phyloP scores from a whole-genome alignment of 2,888 invertebrate genomes.

The Uloborus plumipes region DNA sequence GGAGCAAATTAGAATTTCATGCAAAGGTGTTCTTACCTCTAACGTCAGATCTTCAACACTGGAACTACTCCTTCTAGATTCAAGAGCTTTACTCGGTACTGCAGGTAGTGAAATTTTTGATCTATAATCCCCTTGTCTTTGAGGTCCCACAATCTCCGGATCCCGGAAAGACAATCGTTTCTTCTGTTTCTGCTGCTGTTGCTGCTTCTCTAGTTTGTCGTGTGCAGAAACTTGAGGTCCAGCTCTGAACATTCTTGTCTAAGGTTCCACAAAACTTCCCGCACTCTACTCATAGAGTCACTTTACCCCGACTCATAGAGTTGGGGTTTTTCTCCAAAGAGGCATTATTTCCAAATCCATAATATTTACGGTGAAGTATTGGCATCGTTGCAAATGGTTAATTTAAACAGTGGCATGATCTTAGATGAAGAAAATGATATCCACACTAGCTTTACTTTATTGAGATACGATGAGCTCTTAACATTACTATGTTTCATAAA shows the following conservation, averaged over 20 bases:
- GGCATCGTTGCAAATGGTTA: no score
- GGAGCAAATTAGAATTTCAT: no score
- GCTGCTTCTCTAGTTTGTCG: constrained; percentile 19
- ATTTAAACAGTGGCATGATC: no score
- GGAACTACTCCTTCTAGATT: not conserved
- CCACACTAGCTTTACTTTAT: no score
- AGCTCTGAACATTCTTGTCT: constrained; percentile 35
- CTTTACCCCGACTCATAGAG: no score
- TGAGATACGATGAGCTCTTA: no score
- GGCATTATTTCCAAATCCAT: no score
- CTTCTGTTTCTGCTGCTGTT: constrained; percentile 48
- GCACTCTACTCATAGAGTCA: not conserved
- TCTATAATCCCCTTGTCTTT: not conserved
- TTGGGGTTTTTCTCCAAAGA: no score
- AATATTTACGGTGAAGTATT: no score
- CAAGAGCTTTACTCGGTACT: not conserved
- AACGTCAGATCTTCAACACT: constrained; percentile 39
- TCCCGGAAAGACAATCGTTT: constrained; percentile 53
- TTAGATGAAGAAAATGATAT: no score
- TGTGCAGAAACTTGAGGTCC: constrained; percentile 39
- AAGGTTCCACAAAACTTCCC: no score
- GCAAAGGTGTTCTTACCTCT: constrained; percentile 27
- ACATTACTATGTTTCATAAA: no score
- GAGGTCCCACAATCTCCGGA: constrained; percentile 48
- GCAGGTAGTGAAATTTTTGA: not conserved